Evolutionary conservation across 2,888 invertebrate genomes (phyloP).

Genomic region (Euplexia lucipara): DNA sequence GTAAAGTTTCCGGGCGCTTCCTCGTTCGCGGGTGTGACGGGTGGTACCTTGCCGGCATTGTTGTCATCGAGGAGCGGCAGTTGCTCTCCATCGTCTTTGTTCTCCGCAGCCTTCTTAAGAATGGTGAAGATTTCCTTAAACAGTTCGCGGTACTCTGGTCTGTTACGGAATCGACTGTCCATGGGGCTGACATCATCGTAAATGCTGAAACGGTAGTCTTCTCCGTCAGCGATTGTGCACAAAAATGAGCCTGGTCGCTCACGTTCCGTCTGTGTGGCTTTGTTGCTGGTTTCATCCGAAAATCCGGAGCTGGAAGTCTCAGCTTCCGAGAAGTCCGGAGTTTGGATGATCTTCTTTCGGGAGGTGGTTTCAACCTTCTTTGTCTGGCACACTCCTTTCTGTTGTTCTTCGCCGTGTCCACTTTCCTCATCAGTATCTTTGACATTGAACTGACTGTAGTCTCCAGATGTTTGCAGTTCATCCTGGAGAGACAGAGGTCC

Average conservation of each 20-base stretch:
- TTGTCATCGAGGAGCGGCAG: conserved; percentile 93
- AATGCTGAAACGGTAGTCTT: conserved; percentile 96
- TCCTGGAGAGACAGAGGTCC: conserved; percentile 92
- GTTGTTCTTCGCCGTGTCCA: conserved; percentile 91
- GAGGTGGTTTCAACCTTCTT: conserved; percentile 84
- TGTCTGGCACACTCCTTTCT: conserved; percentile 86
- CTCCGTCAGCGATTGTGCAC: conserved; percentile 96
- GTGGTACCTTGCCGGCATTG: conserved; percentile 91
- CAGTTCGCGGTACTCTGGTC: conserved; percentile 95
- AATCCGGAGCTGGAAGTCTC: conserved; percentile 96
- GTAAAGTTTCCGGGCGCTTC: conserved; percentile 92
- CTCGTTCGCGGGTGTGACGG: conserved; percentile 93
- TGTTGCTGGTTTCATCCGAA: conserved; percentile 96
- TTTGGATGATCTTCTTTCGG: conserved; percentile 92
- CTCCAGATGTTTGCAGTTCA: conserved; percentile 94
- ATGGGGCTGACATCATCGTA: conserved; percentile 95
- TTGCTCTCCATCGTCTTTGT: conserved; percentile 95
- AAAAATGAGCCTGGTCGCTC: conserved; percentile 95
- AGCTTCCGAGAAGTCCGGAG: conserved; percentile 96
- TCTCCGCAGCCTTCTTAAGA: conserved; percentile 95
- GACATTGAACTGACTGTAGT: conserved; percentile 92
- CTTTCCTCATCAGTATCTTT: conserved; percentile 93
- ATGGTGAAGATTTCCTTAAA: conserved; percentile 96
- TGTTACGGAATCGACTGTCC: conserved; percentile 95
- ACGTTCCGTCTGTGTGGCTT: conserved; percentile 95